Percentiles rank a stretch among this genome's conserved stretches.
Evolutionary conservation across 2,797 vertebrate species (phyloP).

Genomic region (Chrysocyon brachyurus): DNA sequence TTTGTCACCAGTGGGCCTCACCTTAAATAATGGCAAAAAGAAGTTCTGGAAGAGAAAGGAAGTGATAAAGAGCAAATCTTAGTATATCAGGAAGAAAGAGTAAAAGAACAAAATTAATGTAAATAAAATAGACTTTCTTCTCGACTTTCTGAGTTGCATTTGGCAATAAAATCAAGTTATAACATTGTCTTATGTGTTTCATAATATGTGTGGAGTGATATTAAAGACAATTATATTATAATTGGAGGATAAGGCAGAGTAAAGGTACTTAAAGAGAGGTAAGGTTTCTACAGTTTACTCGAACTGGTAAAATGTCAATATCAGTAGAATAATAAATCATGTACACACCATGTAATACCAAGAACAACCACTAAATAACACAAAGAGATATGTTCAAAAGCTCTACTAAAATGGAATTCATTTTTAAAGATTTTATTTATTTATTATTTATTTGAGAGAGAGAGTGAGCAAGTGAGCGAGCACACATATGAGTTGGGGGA

Average conservation of each 20-base stretch:
- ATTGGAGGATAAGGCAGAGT: not conserved
- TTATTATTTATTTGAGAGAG: not conserved
- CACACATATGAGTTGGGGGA: not conserved
- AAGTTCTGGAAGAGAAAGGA: not conserved
- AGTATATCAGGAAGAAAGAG: not conserved
- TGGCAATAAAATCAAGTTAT: not conserved
- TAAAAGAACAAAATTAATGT: not conserved
- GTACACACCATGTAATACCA: not conserved
- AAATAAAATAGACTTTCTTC: not conserved
- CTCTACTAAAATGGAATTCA: not conserved
- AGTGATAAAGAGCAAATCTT: not conserved
- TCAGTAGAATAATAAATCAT: not conserved
- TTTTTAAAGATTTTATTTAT: not conserved
- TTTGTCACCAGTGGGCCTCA: not conserved
- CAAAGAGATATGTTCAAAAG: not conserved
- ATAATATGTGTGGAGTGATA: not conserved
- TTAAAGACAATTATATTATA: slow-evolving; percentile 9
- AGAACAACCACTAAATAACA: not conserved
- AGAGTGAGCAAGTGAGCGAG: not conserved
- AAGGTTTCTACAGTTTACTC: not conserved
- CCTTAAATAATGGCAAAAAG: not conserved
- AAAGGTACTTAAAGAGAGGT: not conserved
- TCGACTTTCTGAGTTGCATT: not conserved
- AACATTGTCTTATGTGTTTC: not conserved
- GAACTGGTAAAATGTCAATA: slow-evolving; percentile 3